Percentiles rank a stretch among this genome's conserved stretches.
Evolutionary conservation across 2,797 vertebrate species (phyloP).

Genomic region (Halcyon leucocephala): DNA sequence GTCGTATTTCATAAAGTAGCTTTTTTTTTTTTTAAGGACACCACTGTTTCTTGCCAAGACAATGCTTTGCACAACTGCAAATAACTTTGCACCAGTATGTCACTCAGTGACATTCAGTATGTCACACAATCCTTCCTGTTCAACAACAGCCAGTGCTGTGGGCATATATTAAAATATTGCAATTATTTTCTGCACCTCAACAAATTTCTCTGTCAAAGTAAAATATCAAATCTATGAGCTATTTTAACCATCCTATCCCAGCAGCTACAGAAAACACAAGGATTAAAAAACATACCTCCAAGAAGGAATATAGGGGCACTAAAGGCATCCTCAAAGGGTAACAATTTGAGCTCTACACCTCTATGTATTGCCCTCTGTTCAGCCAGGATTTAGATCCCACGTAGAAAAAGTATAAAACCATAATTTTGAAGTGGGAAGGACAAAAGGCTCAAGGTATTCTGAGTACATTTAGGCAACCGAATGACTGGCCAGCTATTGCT

Average conservation of each 20-base stretch:
- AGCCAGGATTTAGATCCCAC: neutral
- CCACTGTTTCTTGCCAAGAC: neutral
- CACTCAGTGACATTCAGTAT: neutral
- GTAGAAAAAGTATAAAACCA: accelerated
- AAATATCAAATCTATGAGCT: neutral
- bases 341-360: neutral
- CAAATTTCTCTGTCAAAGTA: neutral
- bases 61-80: neutral
- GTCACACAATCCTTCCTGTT: neutral
- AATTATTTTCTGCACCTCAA: neutral
- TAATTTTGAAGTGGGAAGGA: neutral
- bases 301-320: neutral
- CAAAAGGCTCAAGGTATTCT: neutral
- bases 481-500: neutral
- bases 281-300: neutral
- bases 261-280: neutral
- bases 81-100: neutral
- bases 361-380: neutral
- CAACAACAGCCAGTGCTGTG: neutral
- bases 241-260: neutral
- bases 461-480: neutral
- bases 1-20: neutral
- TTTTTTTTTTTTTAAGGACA: too few species aligned
- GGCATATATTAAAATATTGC: neutral
- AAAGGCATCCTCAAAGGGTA: neutral